Conservation (phyloP, 2,888 invertebrate genomes). For the Resseliella maxima region DNA sequence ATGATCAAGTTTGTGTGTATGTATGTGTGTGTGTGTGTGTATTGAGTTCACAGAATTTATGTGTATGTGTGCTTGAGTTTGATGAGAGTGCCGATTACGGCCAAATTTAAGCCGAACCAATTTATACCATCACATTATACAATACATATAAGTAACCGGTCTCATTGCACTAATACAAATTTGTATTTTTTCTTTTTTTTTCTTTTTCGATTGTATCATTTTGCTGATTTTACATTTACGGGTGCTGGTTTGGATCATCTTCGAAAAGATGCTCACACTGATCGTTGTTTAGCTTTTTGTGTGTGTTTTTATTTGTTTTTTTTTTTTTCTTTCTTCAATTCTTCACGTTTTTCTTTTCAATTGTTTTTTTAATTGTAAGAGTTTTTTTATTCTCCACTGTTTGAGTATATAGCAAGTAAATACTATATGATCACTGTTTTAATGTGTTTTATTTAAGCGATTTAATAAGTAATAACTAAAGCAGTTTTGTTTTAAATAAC, state of each 20-base stretch:
- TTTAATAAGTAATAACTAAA: constrained; percentile 41
- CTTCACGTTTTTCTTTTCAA: background rate
- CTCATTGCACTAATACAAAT: constrained; percentile 27
- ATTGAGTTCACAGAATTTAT: background rate
- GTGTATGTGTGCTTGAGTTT: background rate
- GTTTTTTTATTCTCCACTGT: too few relatives aligned
- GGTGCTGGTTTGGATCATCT: background rate
- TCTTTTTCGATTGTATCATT: constrained; percentile 34
- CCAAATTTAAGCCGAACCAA: background rate
- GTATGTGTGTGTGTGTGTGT: background rate
- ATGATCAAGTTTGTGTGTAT: constrained; percentile 6
- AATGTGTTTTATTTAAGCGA: background rate
- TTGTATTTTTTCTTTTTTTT: background rate
- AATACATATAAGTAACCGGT: background rate
- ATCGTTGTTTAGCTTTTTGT: constrained; percentile 20
- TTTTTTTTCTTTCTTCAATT: background rate
- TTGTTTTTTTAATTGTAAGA: too few relatives aligned
- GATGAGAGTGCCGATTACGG: background rate
- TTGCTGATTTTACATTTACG: background rate
- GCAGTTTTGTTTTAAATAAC: background rate
- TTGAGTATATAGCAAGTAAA: background rate
- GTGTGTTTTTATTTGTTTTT: background rate
- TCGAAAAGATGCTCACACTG: background rate
- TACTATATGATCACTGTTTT: background rate
- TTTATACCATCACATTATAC: background rate